These are phyloP conservation scores for Propithecus perrieri DNA, from an alignment of 2,797 vertebrate genomes.

Conservation along the genomic window DNA sequence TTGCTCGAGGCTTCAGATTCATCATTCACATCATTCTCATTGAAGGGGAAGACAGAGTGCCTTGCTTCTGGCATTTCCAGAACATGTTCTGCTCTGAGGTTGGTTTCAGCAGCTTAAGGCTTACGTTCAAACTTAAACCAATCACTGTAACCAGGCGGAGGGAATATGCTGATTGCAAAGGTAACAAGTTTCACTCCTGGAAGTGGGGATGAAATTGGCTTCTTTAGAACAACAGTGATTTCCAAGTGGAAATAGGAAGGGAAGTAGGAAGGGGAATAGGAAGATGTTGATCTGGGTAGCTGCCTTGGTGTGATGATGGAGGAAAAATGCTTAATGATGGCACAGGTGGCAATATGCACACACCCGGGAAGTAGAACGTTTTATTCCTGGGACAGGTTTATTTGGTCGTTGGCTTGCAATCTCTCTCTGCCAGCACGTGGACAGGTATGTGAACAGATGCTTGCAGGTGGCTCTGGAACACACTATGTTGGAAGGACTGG, in stretches of 20 bases:
- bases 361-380: fast-evolving
- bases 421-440: not conserved
- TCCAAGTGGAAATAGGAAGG: not conserved
- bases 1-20: not conserved
- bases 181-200: not conserved
- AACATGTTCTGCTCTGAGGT: not conserved
- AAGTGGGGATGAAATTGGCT: not conserved
- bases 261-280: not conserved
- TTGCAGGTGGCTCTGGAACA: not conserved
- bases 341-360: fast-evolving
- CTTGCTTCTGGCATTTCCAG: not conserved
- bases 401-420: not conserved
- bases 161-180: no score
- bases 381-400: not conserved
- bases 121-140: not conserved
- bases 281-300: no score
- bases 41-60: not conserved
- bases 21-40: not conserved
- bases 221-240: not conserved
- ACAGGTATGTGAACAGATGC: not conserved
- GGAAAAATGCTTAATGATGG: fast-evolving
- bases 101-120: not conserved
- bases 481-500: not conserved
- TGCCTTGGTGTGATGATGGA: not conserved
- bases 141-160: not conserved